Percentiles rank a stretch among this genome's conserved stretches.
Conservation (phyloP, 2,797 vertebrate genomes). For the Champsocephalus gunnari region DNA sequence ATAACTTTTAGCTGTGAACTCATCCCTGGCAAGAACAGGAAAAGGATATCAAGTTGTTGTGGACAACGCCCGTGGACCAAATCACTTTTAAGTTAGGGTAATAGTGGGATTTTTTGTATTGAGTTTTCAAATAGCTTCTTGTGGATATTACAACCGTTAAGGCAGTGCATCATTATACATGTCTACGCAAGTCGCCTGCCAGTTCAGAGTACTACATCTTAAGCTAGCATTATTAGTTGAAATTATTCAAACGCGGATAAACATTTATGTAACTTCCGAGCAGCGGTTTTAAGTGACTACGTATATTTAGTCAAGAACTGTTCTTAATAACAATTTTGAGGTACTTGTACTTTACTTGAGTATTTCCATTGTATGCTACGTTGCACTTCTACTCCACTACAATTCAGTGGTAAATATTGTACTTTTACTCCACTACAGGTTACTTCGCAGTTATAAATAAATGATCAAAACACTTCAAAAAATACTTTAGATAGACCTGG, state of each 20-base stretch:
- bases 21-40: background rate
- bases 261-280: background rate
- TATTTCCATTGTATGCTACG: too few species aligned
- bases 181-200: background rate
- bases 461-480: too few species aligned
- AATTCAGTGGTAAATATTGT: too few species aligned
- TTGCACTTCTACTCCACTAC: too few species aligned
- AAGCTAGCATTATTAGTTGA: background rate
- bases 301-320: too few species aligned
- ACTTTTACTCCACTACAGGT: too few species aligned
- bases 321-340: too few species aligned
- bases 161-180: conserved; percentile 9
- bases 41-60: background rate
- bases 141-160: background rate
- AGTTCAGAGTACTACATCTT: background rate
- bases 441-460: too few species aligned
- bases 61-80: background rate
- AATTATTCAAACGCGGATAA: background rate
- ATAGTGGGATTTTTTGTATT: background rate
- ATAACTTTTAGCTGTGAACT: background rate
- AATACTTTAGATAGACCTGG: too few species aligned
- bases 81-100: background rate
- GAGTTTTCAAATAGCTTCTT: background rate
- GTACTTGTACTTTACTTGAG: too few species aligned
- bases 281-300: too few species aligned